These are phyloP conservation scores for Tachyglossus aculeatus DNA, from an alignment of 2,797 vertebrate genomes.

Conservation along the genomic window DNA sequence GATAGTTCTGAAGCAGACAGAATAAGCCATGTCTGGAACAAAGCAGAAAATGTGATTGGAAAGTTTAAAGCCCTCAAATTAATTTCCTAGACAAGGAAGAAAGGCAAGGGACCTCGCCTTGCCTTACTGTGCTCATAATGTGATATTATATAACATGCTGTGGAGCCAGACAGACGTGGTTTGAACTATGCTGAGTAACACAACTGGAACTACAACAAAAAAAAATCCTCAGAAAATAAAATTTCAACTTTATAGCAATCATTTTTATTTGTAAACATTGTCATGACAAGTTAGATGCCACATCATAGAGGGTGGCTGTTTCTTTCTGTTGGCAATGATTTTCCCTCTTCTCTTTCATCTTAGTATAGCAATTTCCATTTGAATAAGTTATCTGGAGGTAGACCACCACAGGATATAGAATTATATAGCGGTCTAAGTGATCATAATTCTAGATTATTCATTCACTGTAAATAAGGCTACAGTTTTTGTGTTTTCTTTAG, in stretches of 20 bases:
- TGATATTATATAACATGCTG: conserved; percentile 39
- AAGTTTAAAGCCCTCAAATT: conserved; percentile 60
- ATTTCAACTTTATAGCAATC: conserved; percentile 55
- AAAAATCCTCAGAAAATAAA: conserved; percentile 42
- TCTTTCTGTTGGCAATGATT: conserved; percentile 38
- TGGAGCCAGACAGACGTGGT: conserved; percentile 35
- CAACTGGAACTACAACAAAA: background rate
- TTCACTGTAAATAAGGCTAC: conserved; percentile 25
- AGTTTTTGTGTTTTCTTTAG: conserved; percentile 20
- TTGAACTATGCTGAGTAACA: background rate
- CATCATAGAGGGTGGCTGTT: conserved; percentile 56
- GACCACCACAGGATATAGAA: conserved; percentile 35
- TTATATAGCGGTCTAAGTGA: conserved; percentile 31
- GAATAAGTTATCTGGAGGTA: conserved; percentile 35
- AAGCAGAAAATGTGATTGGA: conserved; percentile 46
- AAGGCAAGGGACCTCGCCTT: background rate
- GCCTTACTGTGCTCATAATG: conserved; percentile 48
- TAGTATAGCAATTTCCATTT: conserved; percentile 35
- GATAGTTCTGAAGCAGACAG: conserved; percentile 26
- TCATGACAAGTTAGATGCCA: conserved; percentile 49
- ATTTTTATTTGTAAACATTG: conserved; percentile 62
- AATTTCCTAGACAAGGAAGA: conserved; percentile 57
- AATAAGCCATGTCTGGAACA: conserved; percentile 26
- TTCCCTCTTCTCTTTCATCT: conserved; percentile 42
- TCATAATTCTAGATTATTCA: conserved; percentile 32